These are phyloP conservation scores for Herminia tarsipennalis DNA, from an alignment of 2,888 invertebrate species.

Conservation along the genomic window DNA sequence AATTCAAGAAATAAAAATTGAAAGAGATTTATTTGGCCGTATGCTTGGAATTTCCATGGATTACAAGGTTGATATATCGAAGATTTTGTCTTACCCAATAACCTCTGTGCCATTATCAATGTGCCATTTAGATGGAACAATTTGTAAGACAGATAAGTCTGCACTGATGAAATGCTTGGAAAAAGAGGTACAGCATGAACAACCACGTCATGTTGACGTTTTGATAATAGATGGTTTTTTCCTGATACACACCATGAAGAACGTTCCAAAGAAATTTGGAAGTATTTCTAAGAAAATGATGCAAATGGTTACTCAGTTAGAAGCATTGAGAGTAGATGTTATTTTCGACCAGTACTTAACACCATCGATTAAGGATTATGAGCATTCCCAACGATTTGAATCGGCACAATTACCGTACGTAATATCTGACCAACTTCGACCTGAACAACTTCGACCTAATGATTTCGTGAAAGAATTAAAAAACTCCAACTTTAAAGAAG, in stretches of 20 bases:
- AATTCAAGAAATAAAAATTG: constrained; percentile 4
- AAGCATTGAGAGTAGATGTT: constrained; percentile 6
- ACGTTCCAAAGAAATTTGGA: constrained; percentile 19
- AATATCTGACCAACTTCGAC: constrained; percentile 8
- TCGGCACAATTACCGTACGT: constrained; percentile 4
- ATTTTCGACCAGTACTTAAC: constrained; percentile 14
- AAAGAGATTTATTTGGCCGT: constrained; percentile 14
- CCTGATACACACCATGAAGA: constrained; percentile 15
- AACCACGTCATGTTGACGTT: constrained; percentile 12
- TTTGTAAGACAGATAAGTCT: constrained; percentile 32
- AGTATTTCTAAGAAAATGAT: constrained; percentile 21
- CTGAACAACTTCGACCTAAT: constrained; percentile 8
- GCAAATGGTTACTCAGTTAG: background rate
- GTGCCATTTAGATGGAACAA: constrained; percentile 25
- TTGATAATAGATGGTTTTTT: constrained; percentile 26
- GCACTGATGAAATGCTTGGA: constrained; percentile 14
- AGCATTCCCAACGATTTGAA: constrained; percentile 8
- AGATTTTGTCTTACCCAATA: constrained; percentile 18
- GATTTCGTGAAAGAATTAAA: constrained; percentile 15
- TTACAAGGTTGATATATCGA: constrained; percentile 11
- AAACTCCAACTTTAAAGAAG: constrained; percentile 16
- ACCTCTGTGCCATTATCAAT: constrained; percentile 20
- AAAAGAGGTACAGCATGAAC: constrained; percentile 8
- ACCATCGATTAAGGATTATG: constrained; percentile 16
- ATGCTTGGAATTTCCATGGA: constrained; percentile 7